These are phyloP conservation scores for Rhabdomys pumilio DNA, from an alignment of 2,797 vertebrate genomes.

Conservation along the genomic window DNA sequence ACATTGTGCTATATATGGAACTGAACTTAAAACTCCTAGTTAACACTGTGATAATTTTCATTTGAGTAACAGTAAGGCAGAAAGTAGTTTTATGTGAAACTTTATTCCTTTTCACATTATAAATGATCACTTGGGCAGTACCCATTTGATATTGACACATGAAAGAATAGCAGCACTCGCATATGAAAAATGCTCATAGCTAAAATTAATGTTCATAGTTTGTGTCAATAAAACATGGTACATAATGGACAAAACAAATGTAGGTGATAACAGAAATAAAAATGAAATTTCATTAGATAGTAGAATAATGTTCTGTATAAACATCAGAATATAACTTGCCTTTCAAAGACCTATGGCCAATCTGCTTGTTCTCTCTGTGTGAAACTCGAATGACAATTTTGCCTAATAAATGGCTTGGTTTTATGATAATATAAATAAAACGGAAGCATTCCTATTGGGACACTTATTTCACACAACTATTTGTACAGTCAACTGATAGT, in stretches of 20 bases:
- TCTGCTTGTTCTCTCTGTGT: background rate
- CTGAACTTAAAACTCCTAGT: background rate
- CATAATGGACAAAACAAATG: background rate
- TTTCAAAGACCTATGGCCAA: conserved; percentile 5
- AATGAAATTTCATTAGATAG: conserved; percentile 29
- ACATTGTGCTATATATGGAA: background rate
- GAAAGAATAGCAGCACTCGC: background rate
- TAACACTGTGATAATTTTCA: background rate
- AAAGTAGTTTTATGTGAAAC: conserved; percentile 31
- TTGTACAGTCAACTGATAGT: conserved; percentile 30
- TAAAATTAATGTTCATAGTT: conserved; percentile 27
- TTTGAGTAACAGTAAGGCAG: background rate
- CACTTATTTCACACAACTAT: background rate
- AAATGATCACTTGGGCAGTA: background rate
- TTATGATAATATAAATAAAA: conserved; percentile 55
- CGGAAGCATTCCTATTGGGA: background rate
- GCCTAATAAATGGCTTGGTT: conserved; percentile 20
- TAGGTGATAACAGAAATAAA: conserved; percentile 67
- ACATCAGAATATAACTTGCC: background rate
- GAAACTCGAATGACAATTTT: conserved; percentile 48
- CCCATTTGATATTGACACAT: conserved; percentile 27
- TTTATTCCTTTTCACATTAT: conserved; percentile 10
- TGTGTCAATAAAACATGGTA: background rate
- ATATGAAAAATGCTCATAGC: conserved; percentile 57
- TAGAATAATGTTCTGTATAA: background rate